Evolutionary conservation across 2,888 invertebrate genomes (phyloP), one percentile per base, ranked within the genome.

Genomic region (Chrysolina americana): DNA sequence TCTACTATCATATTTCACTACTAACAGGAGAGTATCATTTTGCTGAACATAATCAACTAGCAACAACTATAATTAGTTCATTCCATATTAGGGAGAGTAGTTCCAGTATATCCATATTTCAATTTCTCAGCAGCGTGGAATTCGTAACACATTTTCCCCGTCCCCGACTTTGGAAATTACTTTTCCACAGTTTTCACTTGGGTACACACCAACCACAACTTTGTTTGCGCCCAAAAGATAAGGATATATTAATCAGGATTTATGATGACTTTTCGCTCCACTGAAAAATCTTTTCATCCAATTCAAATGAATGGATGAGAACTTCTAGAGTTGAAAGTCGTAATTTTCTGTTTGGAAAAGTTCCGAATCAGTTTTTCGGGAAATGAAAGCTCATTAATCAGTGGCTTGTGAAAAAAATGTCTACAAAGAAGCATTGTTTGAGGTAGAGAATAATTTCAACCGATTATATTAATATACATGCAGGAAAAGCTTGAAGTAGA

Each of bases 221-320:
- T 21, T 13, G 21, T 53, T 53, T 11, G 13, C 21, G 21, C 11
- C 19, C 53, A 21, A 13, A 21, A 53, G 21, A 53, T 53, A 53
- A 53, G 19, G 21, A 53, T 53, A 19, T 53, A 53, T 21, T 53
- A 53, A 53, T 53, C 19, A 53, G 19, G 53, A 53, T 53, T 53
- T 53, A 53, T 53, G 53, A 53, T 21, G 21, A 53, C 36, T 59
- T 59, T 59, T n/a, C 17, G 28, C n/a, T 8, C 2, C 59, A 59
- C 59, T 28, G 36, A 13, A 17, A 59, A 59, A 59, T 59, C 15
- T 23, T 17, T 59, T 4, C 36, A 59, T 28, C 36, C n/a, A 23
- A 28, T 9, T 17, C n/a, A 6, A 17, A n/a, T 59, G 50, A 50
- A 50, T 50, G 50, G 19, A 1, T 19, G 19, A 5, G 9, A 50